These are phyloP conservation scores for Pangasius krempfi DNA, from an alignment of 2,797 vertebrate species.

Conservation along the genomic window DNA sequence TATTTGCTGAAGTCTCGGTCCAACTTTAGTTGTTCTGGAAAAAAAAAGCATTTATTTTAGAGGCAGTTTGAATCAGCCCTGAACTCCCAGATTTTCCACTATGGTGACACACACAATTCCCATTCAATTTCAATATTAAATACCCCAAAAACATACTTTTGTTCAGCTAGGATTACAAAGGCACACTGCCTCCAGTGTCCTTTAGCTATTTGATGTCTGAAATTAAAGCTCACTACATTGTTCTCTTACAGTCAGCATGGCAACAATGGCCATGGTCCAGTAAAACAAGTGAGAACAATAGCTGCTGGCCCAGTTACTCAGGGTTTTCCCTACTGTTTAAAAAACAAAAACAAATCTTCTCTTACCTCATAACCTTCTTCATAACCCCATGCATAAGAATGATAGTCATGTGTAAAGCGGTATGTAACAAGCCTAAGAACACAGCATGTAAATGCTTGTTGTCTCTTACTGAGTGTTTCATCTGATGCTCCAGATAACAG, in stretches of 20 bases:
- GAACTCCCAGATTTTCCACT: not conserved
- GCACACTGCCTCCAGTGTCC: slow-evolving; percentile 63
- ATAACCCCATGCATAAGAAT: not conserved
- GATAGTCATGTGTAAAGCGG: not conserved
- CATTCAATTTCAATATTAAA: slow-evolving; percentile 44
- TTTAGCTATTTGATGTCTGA: slow-evolving; percentile 49
- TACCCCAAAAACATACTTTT: slow-evolving; percentile 55
- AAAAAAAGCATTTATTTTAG: not conserved
- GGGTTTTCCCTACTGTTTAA: not conserved
- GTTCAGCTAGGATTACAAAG: slow-evolving; percentile 67
- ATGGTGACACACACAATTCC: not conserved
- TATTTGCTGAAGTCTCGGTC: slow-evolving; percentile 94
- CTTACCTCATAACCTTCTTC: not conserved
- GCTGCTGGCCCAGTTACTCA: not conserved
- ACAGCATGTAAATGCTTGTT: slow-evolving; percentile 1
- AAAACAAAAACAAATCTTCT: not conserved
- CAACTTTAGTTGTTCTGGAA: slow-evolving; percentile 88
- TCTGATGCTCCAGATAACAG: slow-evolving; percentile 93
- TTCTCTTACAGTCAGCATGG: slow-evolving; percentile 60
- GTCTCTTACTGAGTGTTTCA: slow-evolving; percentile 88
- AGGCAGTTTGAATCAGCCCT: not conserved
- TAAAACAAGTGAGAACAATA: slow-evolving; percentile 35
- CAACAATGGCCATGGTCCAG: slow-evolving; percentile 64
- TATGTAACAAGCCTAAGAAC: not conserved
- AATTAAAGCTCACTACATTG: slow-evolving; percentile 66